Conservation (phyloP, 2,113 vertebrate species). For the Theristicus caerulescens region DNA sequence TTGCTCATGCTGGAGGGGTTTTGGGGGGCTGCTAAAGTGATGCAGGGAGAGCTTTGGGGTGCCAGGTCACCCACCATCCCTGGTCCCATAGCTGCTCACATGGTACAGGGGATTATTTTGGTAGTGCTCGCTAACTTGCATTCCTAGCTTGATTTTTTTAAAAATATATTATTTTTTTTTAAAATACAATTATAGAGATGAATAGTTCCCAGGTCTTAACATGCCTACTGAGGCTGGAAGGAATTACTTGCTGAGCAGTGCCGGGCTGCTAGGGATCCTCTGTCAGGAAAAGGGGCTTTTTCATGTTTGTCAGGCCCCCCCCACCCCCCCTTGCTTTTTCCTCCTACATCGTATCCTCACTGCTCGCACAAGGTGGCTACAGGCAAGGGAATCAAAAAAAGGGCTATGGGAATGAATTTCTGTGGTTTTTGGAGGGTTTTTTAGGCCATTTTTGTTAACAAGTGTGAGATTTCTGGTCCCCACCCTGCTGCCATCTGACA, state of each 20-base stretch:
- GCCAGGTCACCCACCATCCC: not conserved
- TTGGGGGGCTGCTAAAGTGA: no score
- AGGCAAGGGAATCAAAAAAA: not conserved
- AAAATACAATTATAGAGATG: not conserved
- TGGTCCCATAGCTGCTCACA: not conserved
- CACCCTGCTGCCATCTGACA: slow-evolving; percentile 45
- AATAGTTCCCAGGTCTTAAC: slow-evolving; percentile 60
- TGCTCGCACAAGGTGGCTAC: accelerated
- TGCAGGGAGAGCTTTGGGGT: not conserved
- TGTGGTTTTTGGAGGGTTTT: accelerated
- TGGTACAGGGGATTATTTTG: not conserved
- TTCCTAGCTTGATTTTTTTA: not conserved
- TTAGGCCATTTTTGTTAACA: slow-evolving; percentile 17
- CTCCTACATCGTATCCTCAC: accelerated
- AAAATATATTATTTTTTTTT: no score
- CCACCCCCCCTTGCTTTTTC: not conserved
- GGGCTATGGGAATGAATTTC: accelerated
- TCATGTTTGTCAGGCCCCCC: not conserved
- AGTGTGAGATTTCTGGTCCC: slow-evolving; percentile 44
- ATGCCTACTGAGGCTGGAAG: slow-evolving; percentile 19
- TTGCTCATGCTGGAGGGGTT: not conserved
- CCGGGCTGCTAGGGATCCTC: not conserved
- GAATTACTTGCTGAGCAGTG: not conserved
- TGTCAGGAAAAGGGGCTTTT: not conserved
- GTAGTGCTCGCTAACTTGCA: not conserved